These are phyloP conservation scores for Nymphalis urticae DNA, from an alignment of 2,888 invertebrate species.

Conservation along the genomic window DNA sequence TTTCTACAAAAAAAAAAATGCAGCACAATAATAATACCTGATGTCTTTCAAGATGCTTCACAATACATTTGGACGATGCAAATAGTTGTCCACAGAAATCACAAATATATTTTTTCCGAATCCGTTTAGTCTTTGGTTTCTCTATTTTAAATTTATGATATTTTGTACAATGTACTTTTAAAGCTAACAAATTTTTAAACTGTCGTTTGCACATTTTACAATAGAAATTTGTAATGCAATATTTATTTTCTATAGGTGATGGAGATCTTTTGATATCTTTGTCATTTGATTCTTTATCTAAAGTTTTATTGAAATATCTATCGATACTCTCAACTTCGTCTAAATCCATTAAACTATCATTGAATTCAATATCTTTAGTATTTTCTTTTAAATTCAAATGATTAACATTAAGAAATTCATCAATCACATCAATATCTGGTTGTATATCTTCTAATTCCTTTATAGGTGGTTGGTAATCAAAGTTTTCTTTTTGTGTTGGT, in stretches of 20 bases:
- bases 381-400: constrained; percentile 33
- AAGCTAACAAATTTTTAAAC: constrained; percentile 44
- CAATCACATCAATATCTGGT: constrained; percentile 49
- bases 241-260: constrained; percentile 42
- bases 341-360: constrained; percentile 17
- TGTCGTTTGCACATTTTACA: constrained; percentile 60
- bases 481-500: constrained; percentile 29
- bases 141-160: constrained; percentile 50
- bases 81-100: constrained; percentile 51
- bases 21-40: constrained; percentile 41
- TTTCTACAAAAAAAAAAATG: too few species aligned
- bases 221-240: constrained; percentile 50
- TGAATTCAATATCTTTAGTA: constrained; percentile 20
- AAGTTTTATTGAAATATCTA: constrained; percentile 29
- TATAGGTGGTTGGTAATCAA: constrained; percentile 30
- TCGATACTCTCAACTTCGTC: constrained; percentile 19
- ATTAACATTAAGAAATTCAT: constrained; percentile 49
- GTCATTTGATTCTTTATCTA: constrained; percentile 7
- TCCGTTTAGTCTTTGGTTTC: constrained; percentile 22
- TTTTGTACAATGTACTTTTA: constrained; percentile 55
- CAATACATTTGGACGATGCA: constrained; percentile 38
- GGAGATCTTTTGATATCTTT: constrained; percentile 14
- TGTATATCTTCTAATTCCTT: constrained; percentile 42
- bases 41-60: constrained; percentile 53
- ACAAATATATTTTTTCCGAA: constrained; percentile 45